These are phyloP conservation scores for Drosophila arawakana DNA, from an alignment of 1,140 invertebrate genomes.

Conservation along the genomic window DNA sequence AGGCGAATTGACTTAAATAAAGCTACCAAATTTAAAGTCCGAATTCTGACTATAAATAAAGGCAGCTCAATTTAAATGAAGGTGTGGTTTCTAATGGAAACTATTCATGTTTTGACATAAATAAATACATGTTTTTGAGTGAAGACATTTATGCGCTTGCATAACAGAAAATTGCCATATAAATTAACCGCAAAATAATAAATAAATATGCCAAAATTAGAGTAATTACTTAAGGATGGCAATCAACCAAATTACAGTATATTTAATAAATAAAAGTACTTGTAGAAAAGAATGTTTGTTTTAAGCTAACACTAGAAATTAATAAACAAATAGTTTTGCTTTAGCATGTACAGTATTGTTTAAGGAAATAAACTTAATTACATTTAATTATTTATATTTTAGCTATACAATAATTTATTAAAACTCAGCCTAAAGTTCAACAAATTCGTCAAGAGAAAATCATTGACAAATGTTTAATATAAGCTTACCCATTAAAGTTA, in stretches of 20 bases:
- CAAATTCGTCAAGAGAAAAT: neutral
- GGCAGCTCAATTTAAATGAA: neutral
- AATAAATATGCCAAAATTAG: neutral
- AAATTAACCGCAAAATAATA: neutral
- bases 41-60: neutral
- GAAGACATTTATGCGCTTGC: neutral
- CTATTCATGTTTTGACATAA: neutral
- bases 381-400: too few species aligned
- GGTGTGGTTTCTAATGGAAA: conserved; percentile 4
- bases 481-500: neutral
- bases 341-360: too few species aligned
- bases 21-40: conserved; percentile 10
- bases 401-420: too few species aligned
- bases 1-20: conserved; percentile 21
- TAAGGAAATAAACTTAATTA: too few species aligned
- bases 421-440: neutral
- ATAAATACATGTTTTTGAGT: neutral
- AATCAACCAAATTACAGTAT: too few species aligned
- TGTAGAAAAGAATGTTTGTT: too few species aligned
- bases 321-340: too few species aligned
- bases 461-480: too few species aligned
- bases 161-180: too few species aligned
- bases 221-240: neutral
- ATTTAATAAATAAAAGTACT: too few species aligned
- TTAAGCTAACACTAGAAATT: too few species aligned